Conservation (phyloP, 2,888 invertebrate species). For the Hartigia nigra region DNA sequence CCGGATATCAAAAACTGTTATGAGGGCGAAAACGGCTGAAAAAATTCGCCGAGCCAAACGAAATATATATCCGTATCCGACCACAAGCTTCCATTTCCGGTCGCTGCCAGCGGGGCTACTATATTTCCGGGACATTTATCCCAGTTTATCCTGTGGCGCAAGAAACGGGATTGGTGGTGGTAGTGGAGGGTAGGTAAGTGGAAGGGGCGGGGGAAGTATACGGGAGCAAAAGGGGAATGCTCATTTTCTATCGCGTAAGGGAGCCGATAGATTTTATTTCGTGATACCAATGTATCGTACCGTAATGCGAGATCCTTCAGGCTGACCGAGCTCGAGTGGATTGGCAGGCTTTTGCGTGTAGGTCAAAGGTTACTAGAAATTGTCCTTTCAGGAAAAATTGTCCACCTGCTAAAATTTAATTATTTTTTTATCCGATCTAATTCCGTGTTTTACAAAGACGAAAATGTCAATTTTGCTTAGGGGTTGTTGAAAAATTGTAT, state of each 20-base stretch:
- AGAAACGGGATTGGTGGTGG: conserved; percentile 31
- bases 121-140: conserved; percentile 71
- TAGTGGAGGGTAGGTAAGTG: background rate
- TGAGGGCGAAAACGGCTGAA: conserved; percentile 35
- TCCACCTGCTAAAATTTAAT: background rate
- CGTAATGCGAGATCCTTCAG: conserved; percentile 26
- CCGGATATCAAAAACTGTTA: conserved; percentile 62
- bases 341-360: background rate
- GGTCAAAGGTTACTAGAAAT: background rate
- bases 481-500: background rate
- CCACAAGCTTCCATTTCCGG: conserved; percentile 71
- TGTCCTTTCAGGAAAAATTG: background rate
- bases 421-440: background rate
- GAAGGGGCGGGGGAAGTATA: conserved; percentile 23
- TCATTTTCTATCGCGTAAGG: conserved; percentile 25
- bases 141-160: conserved; percentile 66
- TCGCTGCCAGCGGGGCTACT: conserved; percentile 58
- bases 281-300: conserved; percentile 10
- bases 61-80: conserved; percentile 70
- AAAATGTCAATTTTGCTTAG: background rate
- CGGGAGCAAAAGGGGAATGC: conserved; percentile 15
- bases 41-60: conserved; percentile 62
- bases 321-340: conserved; percentile 17
- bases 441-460: background rate
- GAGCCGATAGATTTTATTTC: conserved; percentile 40